Evolutionary conservation across 2,113 vertebrate genomes (phyloP).

Genomic region (Chauna torquata): DNA sequence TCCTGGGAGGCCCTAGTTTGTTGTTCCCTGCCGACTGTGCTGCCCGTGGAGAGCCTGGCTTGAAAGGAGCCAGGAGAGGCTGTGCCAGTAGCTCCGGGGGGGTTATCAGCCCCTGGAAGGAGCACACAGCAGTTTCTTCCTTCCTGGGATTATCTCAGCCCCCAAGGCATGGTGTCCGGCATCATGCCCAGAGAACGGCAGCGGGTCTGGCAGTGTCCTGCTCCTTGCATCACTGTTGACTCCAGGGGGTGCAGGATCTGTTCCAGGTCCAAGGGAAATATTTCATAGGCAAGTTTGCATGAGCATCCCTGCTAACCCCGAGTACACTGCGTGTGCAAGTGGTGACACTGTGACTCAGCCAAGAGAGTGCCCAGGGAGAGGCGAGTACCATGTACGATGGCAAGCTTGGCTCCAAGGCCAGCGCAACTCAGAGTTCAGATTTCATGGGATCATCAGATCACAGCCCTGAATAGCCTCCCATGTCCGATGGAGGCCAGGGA

Average conservation of each 20-base stretch:
- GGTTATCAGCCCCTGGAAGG: constrained; percentile 37
- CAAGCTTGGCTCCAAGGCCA: neutral
- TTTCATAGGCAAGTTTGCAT: neutral
- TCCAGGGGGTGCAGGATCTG: constrained; percentile 2
- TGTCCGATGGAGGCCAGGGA: neutral
- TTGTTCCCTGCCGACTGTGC: neutral
- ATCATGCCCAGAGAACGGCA: neutral
- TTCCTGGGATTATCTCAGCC: constrained; percentile 61
- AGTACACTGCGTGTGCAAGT: rapidly evolving
- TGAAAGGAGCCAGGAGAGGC: neutral
- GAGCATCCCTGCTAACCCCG: neutral
- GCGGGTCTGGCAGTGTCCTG: neutral
- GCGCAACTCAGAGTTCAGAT: rapidly evolving
- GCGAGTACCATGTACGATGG: rapidly evolving
- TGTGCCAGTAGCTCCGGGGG: constrained; percentile 27
- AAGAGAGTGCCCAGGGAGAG: neutral
- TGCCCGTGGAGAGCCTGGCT: neutral
- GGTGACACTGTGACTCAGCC: rapidly evolving
- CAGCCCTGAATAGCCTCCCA: neutral
- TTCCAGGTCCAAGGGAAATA: neutral
- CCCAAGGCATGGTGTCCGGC: neutral
- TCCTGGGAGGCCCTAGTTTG: rapidly evolving
- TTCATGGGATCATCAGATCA: neutral
- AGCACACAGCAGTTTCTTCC: neutral
- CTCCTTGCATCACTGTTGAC: neutral